Evolutionary conservation across 1,140 invertebrate species (phyloP).

Genomic region (Cherax quadricarinatus): DNA sequence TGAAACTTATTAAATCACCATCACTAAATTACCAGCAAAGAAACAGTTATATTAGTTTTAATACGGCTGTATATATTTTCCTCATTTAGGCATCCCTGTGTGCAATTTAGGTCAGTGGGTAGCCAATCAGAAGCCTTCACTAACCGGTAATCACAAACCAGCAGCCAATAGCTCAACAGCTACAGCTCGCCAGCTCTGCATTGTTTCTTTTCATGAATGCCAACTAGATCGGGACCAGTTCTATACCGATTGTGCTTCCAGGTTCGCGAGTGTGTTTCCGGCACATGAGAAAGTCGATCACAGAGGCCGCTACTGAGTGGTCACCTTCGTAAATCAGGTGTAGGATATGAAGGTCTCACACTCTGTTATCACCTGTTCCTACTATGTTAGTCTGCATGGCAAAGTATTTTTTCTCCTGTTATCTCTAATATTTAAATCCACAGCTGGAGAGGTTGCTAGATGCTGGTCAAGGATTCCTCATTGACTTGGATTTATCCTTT

Average conservation of each 20-base stretch:
- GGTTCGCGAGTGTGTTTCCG: background rate
- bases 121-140: background rate
- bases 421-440: too few species aligned
- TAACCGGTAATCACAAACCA: slow-evolving; percentile 12
- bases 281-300: background rate
- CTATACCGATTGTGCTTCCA: background rate
- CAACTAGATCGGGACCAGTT: too few species aligned
- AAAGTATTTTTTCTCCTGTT: too few species aligned
- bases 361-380: too few species aligned
- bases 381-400: too few species aligned
- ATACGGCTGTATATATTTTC: too few species aligned
- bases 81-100: background rate
- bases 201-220: background rate
- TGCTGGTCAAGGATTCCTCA: too few species aligned
- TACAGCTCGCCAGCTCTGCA: background rate
- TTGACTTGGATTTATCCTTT: too few species aligned
- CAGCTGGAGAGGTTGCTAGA: too few species aligned
- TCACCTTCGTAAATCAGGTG: background rate
- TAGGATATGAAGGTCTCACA: background rate
- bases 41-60: too few species aligned
- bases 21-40: too few species aligned
- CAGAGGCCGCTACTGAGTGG: background rate
- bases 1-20: too few species aligned
- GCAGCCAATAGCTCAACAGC: slow-evolving; percentile 11
- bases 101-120: slow-evolving; percentile 41